Base-by-base conservation (phyloP, 2,888 invertebrate genomes). In the Metallyticus violacea region DNA sequence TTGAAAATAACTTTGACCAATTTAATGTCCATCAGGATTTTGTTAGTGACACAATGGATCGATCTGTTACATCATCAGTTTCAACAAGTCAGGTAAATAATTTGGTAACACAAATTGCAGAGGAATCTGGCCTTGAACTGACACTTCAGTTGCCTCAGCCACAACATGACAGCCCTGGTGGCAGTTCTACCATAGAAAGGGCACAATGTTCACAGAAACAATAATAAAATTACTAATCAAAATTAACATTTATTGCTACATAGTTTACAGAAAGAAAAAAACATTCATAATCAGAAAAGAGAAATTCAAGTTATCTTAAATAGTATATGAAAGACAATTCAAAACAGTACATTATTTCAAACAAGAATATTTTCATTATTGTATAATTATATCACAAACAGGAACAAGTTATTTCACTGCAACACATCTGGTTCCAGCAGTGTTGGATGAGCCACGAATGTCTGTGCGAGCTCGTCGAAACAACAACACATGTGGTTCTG, bases 21-120 rank as follows among this genome's bases (percentile, higher is more conserved):
- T 92, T 99, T 90, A 99, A 99, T 91, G 99, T 99, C 0, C 99
- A 99, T 92, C 98, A 98, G 86, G 98, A 98, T 0, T 99, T 99
- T 89, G 98, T 99, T 98, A 99, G 99, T 91, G 97, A 97, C 92
- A 97, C 99, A 0, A 99, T 99, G 99, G 97, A 97, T 77, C 98
- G 99, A 91, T 99, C 99, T 0, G 98, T 98, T 0, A 99, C 99
- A 0, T 97, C 99, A 1, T 96, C 97, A 81, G 97, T 99, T 84
- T 99, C 99, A 0, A 98, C 98, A 91, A 96, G 96, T 88, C 98
- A 99, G 92, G 99, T 99, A 0, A 99, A 99, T 91, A 93, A 94
- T 81, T 93, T 99, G 79, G 95, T 99, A 94, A 97, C 97, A 90
- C 97, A 99, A 94, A 99, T 99, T 6, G 99, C 99, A 1, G 99